Evolutionary conservation across 92 coral and sea anemone species (phyloP), one percentile per base, ranked within the genome.

Genomic region (Actinostola sp.): DNA sequence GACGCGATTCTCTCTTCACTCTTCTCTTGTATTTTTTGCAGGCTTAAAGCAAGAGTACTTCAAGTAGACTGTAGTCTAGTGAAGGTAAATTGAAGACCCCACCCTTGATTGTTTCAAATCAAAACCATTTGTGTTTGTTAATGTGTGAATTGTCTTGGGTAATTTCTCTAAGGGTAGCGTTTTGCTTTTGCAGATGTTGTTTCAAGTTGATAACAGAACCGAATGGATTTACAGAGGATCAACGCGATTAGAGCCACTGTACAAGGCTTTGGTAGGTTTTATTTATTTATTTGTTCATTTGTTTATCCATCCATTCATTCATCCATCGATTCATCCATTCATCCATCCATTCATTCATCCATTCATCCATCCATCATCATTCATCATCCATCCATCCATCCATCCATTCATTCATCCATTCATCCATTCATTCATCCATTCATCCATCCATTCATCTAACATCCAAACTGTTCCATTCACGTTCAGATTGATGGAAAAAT

Each of bases 151-250:
- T 61, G 46, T 61, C n/a, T 16, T 61, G 15, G 9, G 23, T n/a
- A 46, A 13, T 59, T 15, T n/a, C 50, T 61, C 27, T 6, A 14
- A 13, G 19, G 19, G 5, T 48, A 17, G 3, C 4, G 8, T 53
- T 32, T 10, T 51, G 41, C 16, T 27, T 44, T 8, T 7, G 19
- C 45, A 31, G 31, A 44, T 64, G 73, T 28, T 36, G 66, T 53
- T 95, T 59, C 97, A 92, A 84, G 75, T 95, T 61, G 99, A 95
- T 65, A 95, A 95, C 71, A 86, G 99, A 13, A 84, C 99, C 16
- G 99, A 95, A 66, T 95, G 99, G 99, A 89, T 95, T 51, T 95
- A 95, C 85, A 76, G 99, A 50, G 99, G 99, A 1, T 91, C 99
- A 34, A 95, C 99, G 0, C 79, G 99, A 27, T 76, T 95, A 36